Conservation (phyloP, 2,888 invertebrate species). For the Geotrupes spiniger region DNA sequence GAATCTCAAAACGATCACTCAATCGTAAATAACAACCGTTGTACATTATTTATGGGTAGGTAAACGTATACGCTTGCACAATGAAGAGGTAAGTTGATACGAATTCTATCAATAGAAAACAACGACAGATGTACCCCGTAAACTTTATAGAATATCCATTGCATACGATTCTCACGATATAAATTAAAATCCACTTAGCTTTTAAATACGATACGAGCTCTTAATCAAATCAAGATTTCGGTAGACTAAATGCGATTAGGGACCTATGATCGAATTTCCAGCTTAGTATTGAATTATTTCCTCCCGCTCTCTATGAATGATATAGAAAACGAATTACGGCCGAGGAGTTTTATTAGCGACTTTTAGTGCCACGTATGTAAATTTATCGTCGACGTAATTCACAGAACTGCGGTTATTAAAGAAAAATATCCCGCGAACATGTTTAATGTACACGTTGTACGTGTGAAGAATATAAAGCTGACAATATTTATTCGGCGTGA, state of each 20-base stretch:
- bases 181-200: conserved; percentile 1
- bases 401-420: conserved; percentile 15
- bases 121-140: not conserved
- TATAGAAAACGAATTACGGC: conserved; percentile 11
- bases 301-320: not conserved
- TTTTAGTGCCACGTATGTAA: conserved; percentile 17
- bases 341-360: conserved; percentile 19
- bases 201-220: not conserved
- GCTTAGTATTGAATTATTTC: conserved; percentile 5
- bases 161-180: conserved; percentile 4
- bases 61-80: no score
- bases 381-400: conserved; percentile 14
- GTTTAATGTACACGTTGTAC: not conserved
- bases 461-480: no score
- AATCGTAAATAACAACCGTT: no score
- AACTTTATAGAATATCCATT: not conserved
- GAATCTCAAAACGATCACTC: no score
- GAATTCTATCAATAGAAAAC: no score
- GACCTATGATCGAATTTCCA: conserved; percentile 3
- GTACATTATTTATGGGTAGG: no score
- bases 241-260: conserved; percentile 5
- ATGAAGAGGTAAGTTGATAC: no score
- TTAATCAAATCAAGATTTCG: conserved; percentile 5
- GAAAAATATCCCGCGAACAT: conserved; percentile 12
- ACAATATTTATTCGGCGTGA: no score